A percentile compares a stretch with the other conserved stretches of the same genome.
These are phyloP conservation scores for Pseudomyrmex concolor DNA, from an alignment of 1,140 invertebrate genomes.

Conservation along the genomic window DNA sequence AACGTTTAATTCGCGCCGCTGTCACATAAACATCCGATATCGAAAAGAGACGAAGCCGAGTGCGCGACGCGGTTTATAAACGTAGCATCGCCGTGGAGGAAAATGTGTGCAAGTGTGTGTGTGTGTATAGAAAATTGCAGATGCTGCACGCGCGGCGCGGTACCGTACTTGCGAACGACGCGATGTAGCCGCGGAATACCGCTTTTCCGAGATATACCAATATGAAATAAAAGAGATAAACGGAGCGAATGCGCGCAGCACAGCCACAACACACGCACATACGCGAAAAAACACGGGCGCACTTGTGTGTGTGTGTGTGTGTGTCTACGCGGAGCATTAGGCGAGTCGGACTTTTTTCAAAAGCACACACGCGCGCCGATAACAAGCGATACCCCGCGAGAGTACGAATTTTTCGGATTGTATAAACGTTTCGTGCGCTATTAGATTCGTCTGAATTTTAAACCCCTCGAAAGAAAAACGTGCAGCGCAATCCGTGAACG, in stretches of 20 bases:
- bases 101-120: constrained; percentile 23
- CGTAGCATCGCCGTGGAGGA: constrained; percentile 20
- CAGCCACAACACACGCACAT: background rate
- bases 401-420: constrained; percentile 59
- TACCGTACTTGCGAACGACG: constrained; percentile 20
- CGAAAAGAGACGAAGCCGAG: constrained; percentile 38
- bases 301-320: background rate
- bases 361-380: constrained; percentile 21
- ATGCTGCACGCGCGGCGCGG: constrained; percentile 18
- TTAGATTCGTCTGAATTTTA: constrained; percentile 10
- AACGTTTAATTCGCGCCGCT: constrained; percentile 43
- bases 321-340: constrained; percentile 3
- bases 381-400: constrained; percentile 46
- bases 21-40: constrained; percentile 54
- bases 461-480: background rate
- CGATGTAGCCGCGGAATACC: constrained; percentile 28
- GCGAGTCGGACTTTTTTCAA: constrained; percentile 20
- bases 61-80: constrained; percentile 15
- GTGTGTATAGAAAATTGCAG: constrained; percentile 58
- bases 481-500: too few species aligned
- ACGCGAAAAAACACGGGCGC: constrained; percentile 1
- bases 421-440: constrained; percentile 47
- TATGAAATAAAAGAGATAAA: constrained; percentile 65
- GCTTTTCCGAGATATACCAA: constrained; percentile 55
- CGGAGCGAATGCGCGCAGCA: constrained; percentile 24